Conservation (phyloP, 2,113 vertebrate species). For the Puffinus mauretanicus region DNA sequence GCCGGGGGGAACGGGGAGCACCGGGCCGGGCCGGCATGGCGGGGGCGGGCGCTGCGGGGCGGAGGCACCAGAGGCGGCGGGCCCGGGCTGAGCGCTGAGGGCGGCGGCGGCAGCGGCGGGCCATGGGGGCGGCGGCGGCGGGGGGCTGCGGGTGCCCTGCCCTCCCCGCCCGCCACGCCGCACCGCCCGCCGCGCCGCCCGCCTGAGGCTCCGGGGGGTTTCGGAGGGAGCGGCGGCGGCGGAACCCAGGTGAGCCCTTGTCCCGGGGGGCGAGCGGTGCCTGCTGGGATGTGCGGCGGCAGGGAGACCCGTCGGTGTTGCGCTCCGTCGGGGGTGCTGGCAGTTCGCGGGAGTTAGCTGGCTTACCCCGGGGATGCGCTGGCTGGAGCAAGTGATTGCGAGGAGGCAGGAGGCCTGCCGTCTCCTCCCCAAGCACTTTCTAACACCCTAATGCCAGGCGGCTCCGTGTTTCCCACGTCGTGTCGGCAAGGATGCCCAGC, state of each 20-base stretch:
- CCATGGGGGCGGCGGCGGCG: no score
- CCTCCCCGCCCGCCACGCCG: neutral
- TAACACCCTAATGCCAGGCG: neutral
- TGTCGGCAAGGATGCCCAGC: neutral
- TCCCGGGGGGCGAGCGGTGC: neutral
- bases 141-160: neutral
- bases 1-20: no score
- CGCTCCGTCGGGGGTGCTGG: neutral
- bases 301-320: neutral
- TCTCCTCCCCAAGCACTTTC: neutral
- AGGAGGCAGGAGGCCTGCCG: neutral
- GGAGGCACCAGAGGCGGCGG: no score
- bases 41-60: no score
- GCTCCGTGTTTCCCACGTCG: neutral
- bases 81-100: no score
- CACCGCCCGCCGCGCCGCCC: neutral
- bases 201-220: neutral
- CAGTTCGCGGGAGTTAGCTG: neutral
- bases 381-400: neutral
- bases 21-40: no score
- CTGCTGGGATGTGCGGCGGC: neutral
- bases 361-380: neutral
- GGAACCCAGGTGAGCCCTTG: neutral
- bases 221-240: neutral
- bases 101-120: no score